A percentile compares a stretch with the other conserved stretches of the same genome.
These are phyloP conservation scores for Turnix velox DNA, from an alignment of 2,113 vertebrate species.

Conservation along the genomic window DNA sequence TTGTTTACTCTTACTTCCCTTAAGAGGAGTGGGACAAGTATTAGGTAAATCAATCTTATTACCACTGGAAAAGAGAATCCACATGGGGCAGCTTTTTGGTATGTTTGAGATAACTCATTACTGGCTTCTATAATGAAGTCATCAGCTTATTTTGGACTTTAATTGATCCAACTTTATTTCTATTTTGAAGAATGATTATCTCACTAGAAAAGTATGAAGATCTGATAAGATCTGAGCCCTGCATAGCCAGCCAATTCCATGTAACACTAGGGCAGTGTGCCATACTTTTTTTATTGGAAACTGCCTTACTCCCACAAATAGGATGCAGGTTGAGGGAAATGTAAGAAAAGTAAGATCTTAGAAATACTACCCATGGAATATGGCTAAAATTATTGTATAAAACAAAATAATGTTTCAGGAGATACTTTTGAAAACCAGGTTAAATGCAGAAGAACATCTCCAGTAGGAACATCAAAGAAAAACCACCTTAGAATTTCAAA, in stretches of 20 bases:
- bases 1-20: too few species aligned
- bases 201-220: slow-evolving; percentile 8
- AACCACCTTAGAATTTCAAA: neutral
- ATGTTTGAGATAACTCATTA: neutral
- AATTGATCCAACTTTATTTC: neutral
- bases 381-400: neutral
- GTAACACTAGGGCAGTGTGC: neutral
- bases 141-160: neutral
- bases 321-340: neutral
- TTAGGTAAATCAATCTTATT: neutral
- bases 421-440: neutral
- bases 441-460: neutral
- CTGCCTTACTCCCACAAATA: neutral
- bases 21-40: neutral
- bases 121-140: neutral
- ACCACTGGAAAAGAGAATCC: neutral
- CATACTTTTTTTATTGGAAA: neutral
- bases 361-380: neutral
- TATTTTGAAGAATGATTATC: neutral
- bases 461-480: neutral
- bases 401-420: neutral
- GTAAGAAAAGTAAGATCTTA: neutral
- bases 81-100: neutral
- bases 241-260: neutral
- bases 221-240: neutral